These are phyloP conservation scores for Panagrolaimus sp. DNA, from an alignment of 1,140 invertebrate genomes.

Conservation along the genomic window DNA sequence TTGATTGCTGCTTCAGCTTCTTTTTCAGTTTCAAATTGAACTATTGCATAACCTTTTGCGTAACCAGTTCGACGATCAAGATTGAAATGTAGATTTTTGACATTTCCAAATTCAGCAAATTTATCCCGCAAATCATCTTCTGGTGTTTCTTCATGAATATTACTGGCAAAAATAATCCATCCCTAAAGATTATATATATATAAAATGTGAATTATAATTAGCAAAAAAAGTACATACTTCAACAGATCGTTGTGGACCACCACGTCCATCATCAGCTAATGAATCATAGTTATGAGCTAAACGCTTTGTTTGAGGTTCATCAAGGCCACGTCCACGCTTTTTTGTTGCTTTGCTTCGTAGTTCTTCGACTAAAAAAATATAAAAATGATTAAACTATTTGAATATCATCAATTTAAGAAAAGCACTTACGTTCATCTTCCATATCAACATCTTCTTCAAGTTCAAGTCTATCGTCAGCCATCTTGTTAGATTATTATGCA, in stretches of 20 bases:
- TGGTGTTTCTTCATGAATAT: slow-evolving; percentile 92
- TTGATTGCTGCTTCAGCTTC: slow-evolving; percentile 86
- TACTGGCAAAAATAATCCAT: slow-evolving; percentile 95
- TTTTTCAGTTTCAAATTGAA: slow-evolving; percentile 92
- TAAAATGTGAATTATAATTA: slow-evolving; percentile 15
- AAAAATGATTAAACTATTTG: slow-evolving; percentile 5
- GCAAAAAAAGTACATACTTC: slow-evolving; percentile 29
- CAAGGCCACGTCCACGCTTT: slow-evolving; percentile 89
- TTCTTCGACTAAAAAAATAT: slow-evolving; percentile 38
- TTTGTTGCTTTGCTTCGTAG: slow-evolving; percentile 88
- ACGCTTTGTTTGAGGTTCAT: slow-evolving; percentile 62
- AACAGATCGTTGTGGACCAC: slow-evolving; percentile 44
- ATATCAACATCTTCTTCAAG: slow-evolving; percentile 3
- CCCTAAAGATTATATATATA: slow-evolving; percentile 73
- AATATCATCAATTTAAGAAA: background rate
- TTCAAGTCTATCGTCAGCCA: slow-evolving; percentile 2
- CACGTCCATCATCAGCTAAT: slow-evolving; percentile 33
- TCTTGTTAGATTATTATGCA: too few species aligned
- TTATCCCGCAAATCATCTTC: slow-evolving; percentile 94
- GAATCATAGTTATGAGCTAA: slow-evolving; percentile 34
- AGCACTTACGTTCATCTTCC: slow-evolving; percentile 3
- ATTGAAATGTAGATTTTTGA: slow-evolving; percentile 94
- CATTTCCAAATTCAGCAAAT: slow-evolving; percentile 88
- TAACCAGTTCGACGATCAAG: slow-evolving; percentile 93
- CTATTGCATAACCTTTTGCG: slow-evolving; percentile 88